phyloP scores from a whole-genome alignment of 2,888 invertebrate genomes.

The Plebejus melissa region DNA sequence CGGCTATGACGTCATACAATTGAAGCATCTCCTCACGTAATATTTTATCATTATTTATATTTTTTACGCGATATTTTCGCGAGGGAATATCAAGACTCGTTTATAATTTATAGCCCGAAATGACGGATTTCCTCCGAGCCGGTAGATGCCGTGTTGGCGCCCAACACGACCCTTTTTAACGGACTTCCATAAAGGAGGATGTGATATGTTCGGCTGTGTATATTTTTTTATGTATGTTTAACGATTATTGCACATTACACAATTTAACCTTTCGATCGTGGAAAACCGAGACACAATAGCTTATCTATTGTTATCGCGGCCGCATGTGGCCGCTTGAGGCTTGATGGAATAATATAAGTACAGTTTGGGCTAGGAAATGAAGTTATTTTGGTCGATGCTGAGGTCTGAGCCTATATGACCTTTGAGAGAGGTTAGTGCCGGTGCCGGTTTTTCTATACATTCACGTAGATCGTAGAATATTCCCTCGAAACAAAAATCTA shows the following conservation, averaged over 20 bases:
- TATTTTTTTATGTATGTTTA: too few species aligned
- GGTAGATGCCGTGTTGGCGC: neutral
- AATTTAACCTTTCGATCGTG: neutral
- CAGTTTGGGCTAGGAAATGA: neutral
- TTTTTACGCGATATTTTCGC: neutral
- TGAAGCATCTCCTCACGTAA: neutral
- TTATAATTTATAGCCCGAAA: conserved; percentile 3
- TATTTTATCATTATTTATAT: conserved; percentile 11
- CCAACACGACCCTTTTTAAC: neutral
- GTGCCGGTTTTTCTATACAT: too few species aligned
- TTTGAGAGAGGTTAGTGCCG: too few species aligned
- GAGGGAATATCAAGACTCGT: neutral
- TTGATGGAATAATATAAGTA: neutral
- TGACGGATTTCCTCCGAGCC: conserved; percentile 5
- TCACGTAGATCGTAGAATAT: too few species aligned
- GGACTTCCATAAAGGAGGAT: too few species aligned
- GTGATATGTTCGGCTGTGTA: too few species aligned
- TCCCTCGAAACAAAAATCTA: too few species aligned
- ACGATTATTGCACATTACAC: neutral
- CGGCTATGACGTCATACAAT: neutral
- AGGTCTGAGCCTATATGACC: too few species aligned
- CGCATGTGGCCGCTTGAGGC: too few species aligned
- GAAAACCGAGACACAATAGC: too few species aligned
- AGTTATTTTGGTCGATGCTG: neutral
- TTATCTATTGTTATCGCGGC: too few species aligned